Base-by-base conservation (phyloP, 2,888 invertebrate species). In the Anagyrus pseudococci region DNA sequence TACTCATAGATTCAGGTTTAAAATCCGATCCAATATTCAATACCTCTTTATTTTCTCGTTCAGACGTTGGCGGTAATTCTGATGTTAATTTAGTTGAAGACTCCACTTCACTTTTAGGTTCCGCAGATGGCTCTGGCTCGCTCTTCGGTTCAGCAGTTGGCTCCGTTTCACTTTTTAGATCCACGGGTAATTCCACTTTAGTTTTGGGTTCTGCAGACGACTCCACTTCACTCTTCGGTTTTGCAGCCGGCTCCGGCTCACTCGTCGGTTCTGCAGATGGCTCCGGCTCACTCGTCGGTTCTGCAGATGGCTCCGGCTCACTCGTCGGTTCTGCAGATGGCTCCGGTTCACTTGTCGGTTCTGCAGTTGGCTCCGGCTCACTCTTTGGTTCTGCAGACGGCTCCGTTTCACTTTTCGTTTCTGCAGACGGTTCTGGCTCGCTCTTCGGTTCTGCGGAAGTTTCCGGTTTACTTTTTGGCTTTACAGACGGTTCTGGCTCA, bases 371-470 rank as follows among this genome's bases (percentile, higher is more conserved):
- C 69, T 66, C 66, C 1, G 82, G 37, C 33, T 64, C 56, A 6
- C 41, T 48, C 29, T 65, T 59, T 2, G 67, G 62, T 29, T 68
- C 67, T 7, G 70, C 33, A 63, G 64, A 68, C 37, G 57, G 60
- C 29, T 67, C 71, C 67, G 82, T 78, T 1, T 58, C 68, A 67
- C 70, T 79, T 77, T 50, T 46, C 26, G 58, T 71, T 60, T 69
- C 70, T 10, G 68, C 48, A 69, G 64, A 76, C 75, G 71, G 77
- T 63, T 78, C 43, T 20, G 60, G 52, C 4, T 49, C 43, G 10
- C 69, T 58, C n/a, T 26, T 4, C 19, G 1, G 79, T 73, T 69
- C 73, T 52, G 57, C 19, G 4, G 40, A 7, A 33, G 58, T 41
- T 4, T 53, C 44, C 1, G 44, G 40, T 17, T 62, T 33, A 8